Conservation (phyloP, 2,797 vertebrate genomes). For the Scarus forsteni region DNA sequence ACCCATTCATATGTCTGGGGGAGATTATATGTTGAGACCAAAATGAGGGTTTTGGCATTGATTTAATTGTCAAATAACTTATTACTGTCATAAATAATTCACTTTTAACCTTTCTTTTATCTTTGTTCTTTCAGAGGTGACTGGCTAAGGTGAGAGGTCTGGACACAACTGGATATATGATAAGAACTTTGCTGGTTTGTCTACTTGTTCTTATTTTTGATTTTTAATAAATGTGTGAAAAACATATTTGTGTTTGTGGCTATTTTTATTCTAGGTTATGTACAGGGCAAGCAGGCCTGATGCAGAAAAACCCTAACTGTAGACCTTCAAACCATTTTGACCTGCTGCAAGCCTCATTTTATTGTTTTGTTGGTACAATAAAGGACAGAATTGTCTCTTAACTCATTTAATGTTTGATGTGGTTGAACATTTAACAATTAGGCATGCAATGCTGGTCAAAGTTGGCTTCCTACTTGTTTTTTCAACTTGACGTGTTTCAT, state of each 20-base stretch:
- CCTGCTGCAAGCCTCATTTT: no score
- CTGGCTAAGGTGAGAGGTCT: not conserved
- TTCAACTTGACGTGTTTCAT: no score
- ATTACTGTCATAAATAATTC: not conserved
- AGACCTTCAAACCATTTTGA: no score
- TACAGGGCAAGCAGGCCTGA: no score
- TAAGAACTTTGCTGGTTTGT: not conserved
- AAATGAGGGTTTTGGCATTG: constrained; percentile 76
- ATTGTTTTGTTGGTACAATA: no score
- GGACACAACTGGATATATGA: not conserved
- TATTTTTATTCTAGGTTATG: not conserved
- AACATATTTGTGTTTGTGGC: not conserved
- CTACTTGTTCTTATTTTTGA: no score
- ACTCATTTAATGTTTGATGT: no score
- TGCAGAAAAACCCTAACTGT: no score
- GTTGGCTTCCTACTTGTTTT: no score
- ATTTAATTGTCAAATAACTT: not conserved
- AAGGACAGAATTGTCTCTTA: no score
- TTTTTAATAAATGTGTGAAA: not conserved
- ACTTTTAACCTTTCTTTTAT: not conserved
- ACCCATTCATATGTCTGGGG: constrained; percentile 75
- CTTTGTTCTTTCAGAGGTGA: constrained; percentile 37
- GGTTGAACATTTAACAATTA: no score
- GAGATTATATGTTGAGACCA: constrained; percentile 62
- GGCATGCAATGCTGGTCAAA: no score